Conservation (phyloP, 1,140 invertebrate genomes). For the Caenorhabditis latens region DNA sequence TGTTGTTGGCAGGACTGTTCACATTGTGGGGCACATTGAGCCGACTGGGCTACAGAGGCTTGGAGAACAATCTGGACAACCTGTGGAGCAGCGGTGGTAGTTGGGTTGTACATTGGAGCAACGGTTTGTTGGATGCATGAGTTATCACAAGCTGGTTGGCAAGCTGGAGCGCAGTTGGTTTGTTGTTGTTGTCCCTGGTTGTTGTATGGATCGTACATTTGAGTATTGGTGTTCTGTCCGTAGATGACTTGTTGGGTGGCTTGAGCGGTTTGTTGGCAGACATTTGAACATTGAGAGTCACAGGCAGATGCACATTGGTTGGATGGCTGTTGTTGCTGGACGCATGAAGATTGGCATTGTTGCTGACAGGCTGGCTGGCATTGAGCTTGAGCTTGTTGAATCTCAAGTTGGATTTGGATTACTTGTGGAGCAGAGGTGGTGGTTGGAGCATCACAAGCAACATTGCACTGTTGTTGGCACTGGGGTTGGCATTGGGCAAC, state of each 20-base stretch:
- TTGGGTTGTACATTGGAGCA: constrained; percentile 11
- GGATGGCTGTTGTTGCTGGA: background rate
- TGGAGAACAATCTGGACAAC: constrained; percentile 52
- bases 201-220: constrained; percentile 28
- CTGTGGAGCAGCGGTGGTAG: background rate
- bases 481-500: constrained; percentile 43
- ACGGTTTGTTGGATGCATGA: constrained; percentile 21
- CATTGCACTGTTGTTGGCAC: constrained; percentile 47
- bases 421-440: constrained; percentile 18
- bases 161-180: constrained; percentile 24
- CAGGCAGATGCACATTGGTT: constrained; percentile 27
- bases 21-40: constrained; percentile 54
- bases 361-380: background rate
- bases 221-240: constrained; percentile 13
- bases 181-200: constrained; percentile 23
- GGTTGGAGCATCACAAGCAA: constrained; percentile 15
- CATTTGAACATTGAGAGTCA: constrained; percentile 10
- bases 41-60: constrained; percentile 26
- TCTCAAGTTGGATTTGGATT: constrained; percentile 11
- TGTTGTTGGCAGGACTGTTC: constrained; percentile 58
- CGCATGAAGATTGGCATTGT: constrained; percentile 2
- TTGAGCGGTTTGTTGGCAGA: constrained; percentile 20
- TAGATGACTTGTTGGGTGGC: constrained; percentile 39
- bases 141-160: constrained; percentile 40
- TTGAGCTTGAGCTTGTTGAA: constrained; percentile 30